Base-by-base conservation (phyloP, 2,888 invertebrate species). In the Drosophila hamatofila region DNA sequence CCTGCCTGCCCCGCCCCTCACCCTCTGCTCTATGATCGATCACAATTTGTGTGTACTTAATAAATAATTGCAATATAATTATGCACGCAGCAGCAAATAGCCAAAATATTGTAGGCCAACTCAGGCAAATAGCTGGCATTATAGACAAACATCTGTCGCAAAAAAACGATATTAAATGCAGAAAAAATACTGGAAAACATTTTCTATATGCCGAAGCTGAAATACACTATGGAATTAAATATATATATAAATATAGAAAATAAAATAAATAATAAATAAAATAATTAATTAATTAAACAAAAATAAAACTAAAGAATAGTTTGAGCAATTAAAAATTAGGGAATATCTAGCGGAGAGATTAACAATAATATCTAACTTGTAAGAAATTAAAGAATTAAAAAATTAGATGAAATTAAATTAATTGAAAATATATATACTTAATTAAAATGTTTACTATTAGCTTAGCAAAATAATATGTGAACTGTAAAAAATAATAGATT, bases 61-160 rank as follows among this genome's bases (percentile, higher is more conserved):
- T 87, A 90, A 80, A 90, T 88, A 88, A 88, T 88, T 88, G 90
- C 80, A 82, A 88, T 89, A 88, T 88, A 90, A 88, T 90, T 88
- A 87, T 86, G 72, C 89, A 75, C 82, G 68, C 79, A 79, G 64
- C 76, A 72, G 81, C 78, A 72, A 81, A 85, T 78, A 74, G 72
- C 75, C 79, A 56, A 86, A 88, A 81, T 74, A 79, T 66, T 76
- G 65, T 81, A 60, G 75, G 66, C 72, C 77, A 80, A 81, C 59
- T 60, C 57, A 42, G 59, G 27, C 55, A 49, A 61, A 48, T 35
- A 58, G 55, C 77, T 16, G 71, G 6, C 66, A 67, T 63, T 64
- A 75, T 64, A 67, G 51, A 37, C 79, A 72, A 86, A 90, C 87
- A 87, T 89, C 87, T 90, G 90, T 89, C 88, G 66, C 90, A 72